Conservation (phyloP, 2,797 vertebrate species). For the Enteromius thamalakanensis region DNA sequence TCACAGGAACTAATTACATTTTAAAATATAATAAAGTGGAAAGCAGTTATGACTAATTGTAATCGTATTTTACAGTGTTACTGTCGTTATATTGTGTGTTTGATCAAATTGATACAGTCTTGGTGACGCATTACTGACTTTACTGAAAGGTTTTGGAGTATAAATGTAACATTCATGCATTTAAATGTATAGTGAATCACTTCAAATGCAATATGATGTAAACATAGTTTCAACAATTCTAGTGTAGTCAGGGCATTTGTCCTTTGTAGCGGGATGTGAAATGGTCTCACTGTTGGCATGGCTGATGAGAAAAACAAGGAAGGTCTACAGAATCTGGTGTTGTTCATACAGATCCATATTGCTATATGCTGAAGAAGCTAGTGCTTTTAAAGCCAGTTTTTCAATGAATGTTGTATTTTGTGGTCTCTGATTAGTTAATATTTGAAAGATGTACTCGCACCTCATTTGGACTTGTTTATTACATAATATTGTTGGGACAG, state of each 20-base stretch:
- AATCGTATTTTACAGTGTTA: background rate
- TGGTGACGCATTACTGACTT: background rate
- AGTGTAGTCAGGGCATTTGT: background rate
- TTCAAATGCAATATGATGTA: background rate
- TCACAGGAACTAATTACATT: background rate
- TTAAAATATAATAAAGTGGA: background rate
- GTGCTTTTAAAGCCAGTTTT: background rate
- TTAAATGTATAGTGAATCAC: background rate
- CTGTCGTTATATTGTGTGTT: background rate
- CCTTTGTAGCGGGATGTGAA: background rate
- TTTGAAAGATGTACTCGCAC: background rate
- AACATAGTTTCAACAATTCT: background rate
- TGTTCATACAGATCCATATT: background rate
- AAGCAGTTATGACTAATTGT: background rate
- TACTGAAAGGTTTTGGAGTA: background rate
- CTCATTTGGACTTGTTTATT: background rate
- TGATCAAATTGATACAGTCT: background rate
- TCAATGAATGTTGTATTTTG: background rate
- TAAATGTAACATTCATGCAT: background rate
- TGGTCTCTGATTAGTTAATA: background rate
- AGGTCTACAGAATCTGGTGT: background rate
- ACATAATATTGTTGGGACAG: background rate
- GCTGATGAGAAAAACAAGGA: background rate
- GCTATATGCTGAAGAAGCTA: too few species aligned
- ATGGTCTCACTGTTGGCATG: background rate